Conservation (phyloP, 2,797 vertebrate species). For the Choloepus didactylus region DNA sequence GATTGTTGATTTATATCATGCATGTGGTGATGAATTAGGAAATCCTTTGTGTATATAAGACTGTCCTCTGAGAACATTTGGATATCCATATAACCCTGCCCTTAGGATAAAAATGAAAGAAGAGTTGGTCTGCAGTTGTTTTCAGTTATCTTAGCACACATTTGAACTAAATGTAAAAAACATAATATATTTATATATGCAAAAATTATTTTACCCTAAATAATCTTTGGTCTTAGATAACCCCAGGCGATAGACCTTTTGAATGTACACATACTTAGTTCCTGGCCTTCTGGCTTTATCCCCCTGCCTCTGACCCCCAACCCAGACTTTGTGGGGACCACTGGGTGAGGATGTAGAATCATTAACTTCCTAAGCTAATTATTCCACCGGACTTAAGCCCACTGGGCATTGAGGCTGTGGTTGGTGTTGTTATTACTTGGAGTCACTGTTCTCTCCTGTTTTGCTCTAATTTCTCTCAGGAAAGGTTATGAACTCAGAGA, state of each 20-base stretch:
- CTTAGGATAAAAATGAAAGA: conserved; percentile 9
- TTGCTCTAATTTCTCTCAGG: neutral
- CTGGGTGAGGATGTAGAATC: neutral
- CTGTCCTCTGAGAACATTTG: neutral
- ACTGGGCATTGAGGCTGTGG: neutral
- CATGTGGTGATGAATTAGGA: neutral
- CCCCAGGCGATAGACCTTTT: neutral
- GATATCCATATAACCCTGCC: neutral
- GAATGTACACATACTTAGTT: neutral
- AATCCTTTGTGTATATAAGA: neutral
- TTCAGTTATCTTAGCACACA: neutral
- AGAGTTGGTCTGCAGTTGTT: neutral
- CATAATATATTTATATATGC: neutral
- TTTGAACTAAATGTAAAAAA: neutral
- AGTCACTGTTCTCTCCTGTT: neutral
- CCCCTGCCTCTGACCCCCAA: neutral
- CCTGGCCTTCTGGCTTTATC: neutral
- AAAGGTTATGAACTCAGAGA: neutral
- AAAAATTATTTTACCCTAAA: neutral
- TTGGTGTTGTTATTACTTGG: neutral
- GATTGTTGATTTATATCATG: neutral
- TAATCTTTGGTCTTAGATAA: neutral
- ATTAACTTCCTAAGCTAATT: neutral
- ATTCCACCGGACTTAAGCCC: neutral
- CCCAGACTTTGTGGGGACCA: neutral